Evolutionary conservation across 1,140 invertebrate species (phyloP), one percentile per base, ranked within the genome.

Genomic region (Nebria ingens): DNA sequence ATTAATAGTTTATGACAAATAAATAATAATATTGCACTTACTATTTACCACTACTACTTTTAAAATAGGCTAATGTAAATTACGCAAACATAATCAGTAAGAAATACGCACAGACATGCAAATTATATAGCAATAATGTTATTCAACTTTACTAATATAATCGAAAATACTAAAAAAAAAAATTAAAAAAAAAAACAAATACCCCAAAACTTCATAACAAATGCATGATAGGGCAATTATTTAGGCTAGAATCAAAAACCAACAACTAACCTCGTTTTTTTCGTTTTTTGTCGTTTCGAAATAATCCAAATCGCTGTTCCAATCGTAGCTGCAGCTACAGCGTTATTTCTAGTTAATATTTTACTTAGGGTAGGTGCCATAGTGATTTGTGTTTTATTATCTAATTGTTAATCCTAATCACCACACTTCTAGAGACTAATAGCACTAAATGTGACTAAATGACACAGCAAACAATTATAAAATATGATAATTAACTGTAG

Each of bases 331-430:
- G 73, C 75, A 54, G 77, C 75, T 53, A 77, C 71, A 54, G 72
- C 67, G 62, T 77, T 79, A 62, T 71, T 76, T 64, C 71, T 75
- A 23, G 74, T 78, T 53, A 76, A 65, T 60, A 78, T 72, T 73
- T 83, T 83, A 67, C 81, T 84, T 40, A 81, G 68, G 54, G 74
- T 71, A 61, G 80, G 80, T 59, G 81, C 81, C 81, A 83, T 84
- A 34, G n/a, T n/a, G n/a, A n/a, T n/a, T n/a, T n/a, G n/a, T n/a
- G n/a, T n/a, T n/a, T n/a, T n/a, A n/a, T 34, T 56, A 12, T 56
- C 21, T 12, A 40, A 17, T 13, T n/a, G n/a, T 54, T 2, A 21
- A 20, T 11, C 22, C 3, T 52, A 19, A 52, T 11, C 20, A 34
- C 34, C 25, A 54, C 53, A 12, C 15, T 3, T 21, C 12, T 19